Conservation (phyloP, 30 jellyfish, hydroid and myxozoan species). For the Rhopilema esculentum region DNA sequence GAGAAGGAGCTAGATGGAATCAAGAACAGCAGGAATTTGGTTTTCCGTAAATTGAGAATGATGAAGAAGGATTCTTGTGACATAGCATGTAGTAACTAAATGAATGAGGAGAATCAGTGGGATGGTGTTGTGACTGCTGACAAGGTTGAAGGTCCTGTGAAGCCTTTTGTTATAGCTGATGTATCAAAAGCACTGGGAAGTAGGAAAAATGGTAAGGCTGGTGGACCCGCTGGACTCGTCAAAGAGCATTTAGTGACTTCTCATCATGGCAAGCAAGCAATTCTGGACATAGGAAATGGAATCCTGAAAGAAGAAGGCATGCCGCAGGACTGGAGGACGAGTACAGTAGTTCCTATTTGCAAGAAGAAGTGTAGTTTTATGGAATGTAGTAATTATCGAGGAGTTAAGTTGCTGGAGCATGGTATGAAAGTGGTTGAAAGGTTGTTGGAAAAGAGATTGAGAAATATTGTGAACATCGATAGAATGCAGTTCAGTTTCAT, state of each 20-base stretch:
- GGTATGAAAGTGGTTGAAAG: constrained; percentile 26
- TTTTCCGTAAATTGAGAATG: neutral
- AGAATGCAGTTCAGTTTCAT: constrained; percentile 30
- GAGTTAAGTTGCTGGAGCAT: constrained; percentile 23
- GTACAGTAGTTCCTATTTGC: constrained; percentile 21
- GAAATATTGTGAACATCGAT: constrained; percentile 1
- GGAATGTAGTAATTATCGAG: constrained; percentile 4
- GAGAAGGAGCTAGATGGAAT: neutral
- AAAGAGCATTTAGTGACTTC: constrained; percentile 1
- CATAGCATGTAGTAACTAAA: neutral
- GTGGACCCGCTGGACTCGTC: constrained; percentile 20
- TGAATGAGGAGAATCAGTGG: constrained; percentile 23
- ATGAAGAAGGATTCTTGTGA: neutral
- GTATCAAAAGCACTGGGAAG: constrained; percentile 1
- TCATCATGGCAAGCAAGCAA: constrained; percentile 1
- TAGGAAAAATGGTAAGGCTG: constrained; percentile 37
- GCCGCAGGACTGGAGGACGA: constrained; percentile 26
- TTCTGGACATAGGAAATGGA: neutral
- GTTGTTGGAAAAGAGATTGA: constrained; percentile 8
- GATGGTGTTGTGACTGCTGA: constrained; percentile 3
- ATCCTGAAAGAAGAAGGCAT: constrained; percentile 7
- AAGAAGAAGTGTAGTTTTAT: constrained; percentile 4
- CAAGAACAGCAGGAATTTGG: neutral
- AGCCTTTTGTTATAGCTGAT: neutral
- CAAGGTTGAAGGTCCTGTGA: neutral